Evolutionary conservation across 2,888 invertebrate species (phyloP).

Genomic region (Tachystola acroxantha): DNA sequence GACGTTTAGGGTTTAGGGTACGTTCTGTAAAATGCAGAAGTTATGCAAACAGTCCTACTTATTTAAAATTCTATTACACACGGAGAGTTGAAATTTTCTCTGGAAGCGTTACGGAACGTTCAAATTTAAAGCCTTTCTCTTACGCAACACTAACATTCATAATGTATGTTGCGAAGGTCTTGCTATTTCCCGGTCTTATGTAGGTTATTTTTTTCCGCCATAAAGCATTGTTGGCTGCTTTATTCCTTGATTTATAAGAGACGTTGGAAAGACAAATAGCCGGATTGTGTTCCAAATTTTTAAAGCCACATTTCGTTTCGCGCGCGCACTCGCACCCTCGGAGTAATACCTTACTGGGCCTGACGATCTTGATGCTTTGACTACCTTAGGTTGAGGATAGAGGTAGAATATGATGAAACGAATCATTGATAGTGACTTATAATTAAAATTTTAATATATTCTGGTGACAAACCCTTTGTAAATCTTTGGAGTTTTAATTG

Average conservation of each 20-base stretch:
- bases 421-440: too few relatives aligned
- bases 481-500: too few relatives aligned
- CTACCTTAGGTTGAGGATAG: too few relatives aligned
- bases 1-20: too few relatives aligned
- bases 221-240: conserved; percentile 81
- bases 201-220: conserved; percentile 77
- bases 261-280: conserved; percentile 87
- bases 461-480: too few relatives aligned
- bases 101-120: conserved; percentile 22
- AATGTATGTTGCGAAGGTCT: conserved; percentile 63
- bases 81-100: not conserved
- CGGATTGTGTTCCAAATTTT: conserved; percentile 89
- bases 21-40: too few relatives aligned
- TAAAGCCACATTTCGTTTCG: conserved; percentile 87
- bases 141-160: conserved; percentile 69
- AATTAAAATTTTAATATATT: too few relatives aligned
- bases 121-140: conserved; percentile 42
- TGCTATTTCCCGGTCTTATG: conserved; percentile 75
- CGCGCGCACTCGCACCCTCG: conserved; percentile 70
- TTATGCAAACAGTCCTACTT: too few relatives aligned
- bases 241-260: conserved; percentile 84
- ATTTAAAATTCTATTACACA: too few relatives aligned
- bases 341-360: conserved; percentile 48
- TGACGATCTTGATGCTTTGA: conserved; percentile 50
- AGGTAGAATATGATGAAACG: too few relatives aligned